Base-by-base conservation (phyloP, 2,797 vertebrate genomes). In the Lemur catta region DNA sequence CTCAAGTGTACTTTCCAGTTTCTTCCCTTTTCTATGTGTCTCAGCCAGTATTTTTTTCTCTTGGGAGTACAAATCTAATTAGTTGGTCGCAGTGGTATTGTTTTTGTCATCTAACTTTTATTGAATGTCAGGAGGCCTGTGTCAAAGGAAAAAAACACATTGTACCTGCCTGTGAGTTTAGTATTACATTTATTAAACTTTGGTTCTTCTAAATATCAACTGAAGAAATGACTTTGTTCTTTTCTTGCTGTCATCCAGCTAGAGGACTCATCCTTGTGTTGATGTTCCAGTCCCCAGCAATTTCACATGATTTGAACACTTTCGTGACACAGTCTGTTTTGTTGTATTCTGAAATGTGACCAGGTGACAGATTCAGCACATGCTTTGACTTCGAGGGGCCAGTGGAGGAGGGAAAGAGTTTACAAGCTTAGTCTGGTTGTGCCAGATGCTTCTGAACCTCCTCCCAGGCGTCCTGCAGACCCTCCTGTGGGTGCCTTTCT, bases 41-140 rank as follows among this genome's bases (percentile, higher is more conserved):
- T 84, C 41, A 35, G 55, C 50, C 18, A 80, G 24, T 26, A 33
- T 59, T 33, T 35, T 72, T 82, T 91, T 71, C 59, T 89, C 55
- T 43, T 50, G 50, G 52, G 79, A 82, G 43, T 41, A 6, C 15
- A 33, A 33, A n/a, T 84, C 48, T 79, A 28, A 33, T 71, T 71
- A 59, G n/a, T 55, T 79, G 82, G 48, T 93, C 65, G 46, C 15
- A 38, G 61, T 50, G 80, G 63, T 90, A n/a, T 79, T 50, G 46
- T 65, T 94, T 82, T 72, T 63, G 59, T 95, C 41, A 67, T 48
- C 48, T 59, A n/a, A 78, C 20, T 17, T 50, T 86, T 59, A 61
- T 26, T 71, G 48, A 80, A 84, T 48, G 65, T 6, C 59, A 76
- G 13, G 84, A 88, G 38, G 43, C 89, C 38, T 20, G 18, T 6